Evolutionary conservation across 2,797 vertebrate genomes (phyloP).

Genomic region (Pyrocephalus nanus): DNA sequence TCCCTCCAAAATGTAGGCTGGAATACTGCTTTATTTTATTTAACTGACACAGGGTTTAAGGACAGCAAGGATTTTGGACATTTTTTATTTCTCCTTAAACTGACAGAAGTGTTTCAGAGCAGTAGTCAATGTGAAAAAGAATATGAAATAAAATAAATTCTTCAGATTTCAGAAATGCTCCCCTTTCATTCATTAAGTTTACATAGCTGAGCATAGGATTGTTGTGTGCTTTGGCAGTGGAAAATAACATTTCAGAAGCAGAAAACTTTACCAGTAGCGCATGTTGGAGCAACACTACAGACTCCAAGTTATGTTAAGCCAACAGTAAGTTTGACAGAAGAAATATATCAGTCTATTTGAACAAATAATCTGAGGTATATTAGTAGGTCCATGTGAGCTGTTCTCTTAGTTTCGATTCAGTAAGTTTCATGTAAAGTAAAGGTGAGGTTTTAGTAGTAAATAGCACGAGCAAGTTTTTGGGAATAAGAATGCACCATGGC

Average conservation of each 20-base stretch:
- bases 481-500: background rate
- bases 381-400: background rate
- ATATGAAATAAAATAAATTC: conserved; percentile 9
- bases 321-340: conserved; percentile 23
- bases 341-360: conserved; percentile 19
- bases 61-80: background rate
- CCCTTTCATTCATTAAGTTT: conserved; percentile 18
- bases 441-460: background rate
- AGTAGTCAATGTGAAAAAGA: background rate
- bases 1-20: background rate
- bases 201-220: background rate
- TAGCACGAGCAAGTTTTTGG: background rate
- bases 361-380: conserved; percentile 12
- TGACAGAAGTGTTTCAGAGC: background rate
- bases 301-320: conserved; percentile 24
- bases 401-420: background rate
- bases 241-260: conserved; percentile 24
- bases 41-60: background rate
- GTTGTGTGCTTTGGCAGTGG: conserved; percentile 20
- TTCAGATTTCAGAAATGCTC: background rate
- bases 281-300: background rate
- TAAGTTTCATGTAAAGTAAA: background rate
- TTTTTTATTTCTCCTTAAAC: conserved; percentile 2
- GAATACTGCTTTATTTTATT: background rate
- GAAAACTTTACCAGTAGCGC: conserved; percentile 23